phyloP scores from a whole-genome alignment of 2,113 vertebrate species.

The Odocoileus virginianus region DNA sequence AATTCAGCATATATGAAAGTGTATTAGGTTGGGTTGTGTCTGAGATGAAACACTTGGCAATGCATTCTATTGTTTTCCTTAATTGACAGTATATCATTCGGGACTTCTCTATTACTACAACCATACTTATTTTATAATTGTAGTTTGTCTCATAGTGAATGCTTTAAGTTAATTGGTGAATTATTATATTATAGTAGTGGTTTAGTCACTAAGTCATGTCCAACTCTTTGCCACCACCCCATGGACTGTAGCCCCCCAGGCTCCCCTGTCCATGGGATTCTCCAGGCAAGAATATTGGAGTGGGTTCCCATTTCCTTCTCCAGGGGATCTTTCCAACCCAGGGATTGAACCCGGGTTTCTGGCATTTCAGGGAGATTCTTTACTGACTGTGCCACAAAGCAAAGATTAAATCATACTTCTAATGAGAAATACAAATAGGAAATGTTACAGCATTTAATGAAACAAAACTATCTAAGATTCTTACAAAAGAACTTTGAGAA shows the following conservation, averaged over 20 bases:
- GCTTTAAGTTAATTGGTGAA: neutral
- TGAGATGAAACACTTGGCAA: neutral
- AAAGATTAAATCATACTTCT: neutral
- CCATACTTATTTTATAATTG: neutral
- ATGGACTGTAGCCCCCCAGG: neutral
- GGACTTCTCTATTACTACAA: neutral
- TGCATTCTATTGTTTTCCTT: neutral
- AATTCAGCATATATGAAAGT: neutral
- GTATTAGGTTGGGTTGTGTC: neutral
- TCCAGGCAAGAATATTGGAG: neutral
- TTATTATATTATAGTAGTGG: neutral
- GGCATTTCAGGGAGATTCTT: neutral
- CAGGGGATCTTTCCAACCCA: neutral
- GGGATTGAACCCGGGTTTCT: neutral
- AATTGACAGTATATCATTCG: neutral
- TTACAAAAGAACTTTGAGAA: neutral
- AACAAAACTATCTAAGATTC: conserved; percentile 13
- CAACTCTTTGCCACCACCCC: neutral
- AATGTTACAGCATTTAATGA: neutral
- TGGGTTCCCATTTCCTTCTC: neutral
- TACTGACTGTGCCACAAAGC: neutral
- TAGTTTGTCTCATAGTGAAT: neutral
- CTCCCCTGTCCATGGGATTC: neutral
- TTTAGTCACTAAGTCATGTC: neutral
- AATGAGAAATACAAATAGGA: neutral